Base-by-base conservation (phyloP, 2,888 invertebrate species). In the Sesia apiformis region DNA sequence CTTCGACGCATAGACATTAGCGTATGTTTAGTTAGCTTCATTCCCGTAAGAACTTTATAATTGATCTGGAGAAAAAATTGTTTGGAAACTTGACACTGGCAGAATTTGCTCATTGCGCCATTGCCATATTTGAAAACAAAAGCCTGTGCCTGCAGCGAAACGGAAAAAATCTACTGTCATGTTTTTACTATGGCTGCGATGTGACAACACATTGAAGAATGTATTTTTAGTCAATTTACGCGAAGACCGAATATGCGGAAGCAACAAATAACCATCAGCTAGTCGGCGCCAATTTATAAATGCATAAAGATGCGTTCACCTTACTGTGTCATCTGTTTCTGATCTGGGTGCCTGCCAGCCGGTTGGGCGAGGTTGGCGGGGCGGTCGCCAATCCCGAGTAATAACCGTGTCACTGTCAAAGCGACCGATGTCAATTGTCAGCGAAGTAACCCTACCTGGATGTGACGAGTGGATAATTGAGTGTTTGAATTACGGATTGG, bases 281-380 rank as follows among this genome's bases (percentile, higher is more conserved):
- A 66, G 65, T 69, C 64, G 57, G 54, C 58, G 62, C 64, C 60
- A 69, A 76, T 77, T 75, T 73, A 74, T 68, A 71, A 67, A 46
- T 67, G 65, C 63, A 69, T 67, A 65, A 66, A 68, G 67, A 68
- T 61, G 65, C 63, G 69, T 69, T 69, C 62, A 66, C 69, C 68
- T 67, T 46, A 46, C 23, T 23, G 46, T 46, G 69, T 69, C 70
- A 69, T 70, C 71, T 77, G 75, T 69, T 71, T 72, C 64, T 63
- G 65, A 69, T 72, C 70, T 81, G 83, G 82, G 61, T 40, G 52
- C 3, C 51, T 69, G 81, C 83, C 81, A 82, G 66, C 64, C 65
- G 62, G 62, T 63, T 70, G 70, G 67, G 63, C 58, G 59, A 63
- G 62, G 62, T 63, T 62, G 58, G 60, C 63, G 67, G 62, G 67